A percentile compares a stretch with the other conserved stretches of the same genome.
Conservation (phyloP, 2,113 vertebrate species). For the Nyctibius bracteatus region DNA sequence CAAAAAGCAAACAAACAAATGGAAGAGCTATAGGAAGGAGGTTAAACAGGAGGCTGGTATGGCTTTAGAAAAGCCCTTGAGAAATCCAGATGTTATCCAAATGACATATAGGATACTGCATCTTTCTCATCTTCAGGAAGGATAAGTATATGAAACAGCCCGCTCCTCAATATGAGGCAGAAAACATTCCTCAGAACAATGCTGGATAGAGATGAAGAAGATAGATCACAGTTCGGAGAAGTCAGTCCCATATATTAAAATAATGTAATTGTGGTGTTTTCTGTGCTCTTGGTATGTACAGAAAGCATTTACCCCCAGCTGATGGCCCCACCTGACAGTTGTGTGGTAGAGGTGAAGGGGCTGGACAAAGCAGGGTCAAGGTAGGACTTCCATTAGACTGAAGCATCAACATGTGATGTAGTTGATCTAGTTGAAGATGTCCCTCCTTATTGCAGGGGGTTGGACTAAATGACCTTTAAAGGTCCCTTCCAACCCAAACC, state of each 20-base stretch:
- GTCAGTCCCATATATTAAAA: neutral
- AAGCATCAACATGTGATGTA: neutral
- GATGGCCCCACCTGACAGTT: no score
- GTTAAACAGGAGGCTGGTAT: neutral
- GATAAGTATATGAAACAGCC: neutral
- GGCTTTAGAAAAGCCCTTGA: neutral
- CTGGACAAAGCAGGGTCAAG: slow-evolving; percentile 4
- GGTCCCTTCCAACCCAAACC: neutral
- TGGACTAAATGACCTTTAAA: neutral
- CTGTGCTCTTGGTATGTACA: neutral
- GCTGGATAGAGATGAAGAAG: neutral
- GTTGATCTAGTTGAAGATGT: neutral
- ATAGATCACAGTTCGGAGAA: neutral
- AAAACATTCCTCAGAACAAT: neutral
- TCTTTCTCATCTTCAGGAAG: neutral
- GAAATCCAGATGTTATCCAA: neutral
- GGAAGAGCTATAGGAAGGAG: neutral
- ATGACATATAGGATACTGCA: neutral
- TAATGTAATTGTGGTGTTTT: neutral
- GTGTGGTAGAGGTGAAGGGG: neutral
- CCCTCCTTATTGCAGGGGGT: fast-evolving
- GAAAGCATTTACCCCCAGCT: no score
- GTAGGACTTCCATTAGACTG: neutral
- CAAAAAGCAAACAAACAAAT: neutral
- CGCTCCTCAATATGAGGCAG: neutral